These are phyloP conservation scores for Zophobas atratus DNA, from an alignment of 1,140 invertebrate species.

Conservation along the genomic window DNA sequence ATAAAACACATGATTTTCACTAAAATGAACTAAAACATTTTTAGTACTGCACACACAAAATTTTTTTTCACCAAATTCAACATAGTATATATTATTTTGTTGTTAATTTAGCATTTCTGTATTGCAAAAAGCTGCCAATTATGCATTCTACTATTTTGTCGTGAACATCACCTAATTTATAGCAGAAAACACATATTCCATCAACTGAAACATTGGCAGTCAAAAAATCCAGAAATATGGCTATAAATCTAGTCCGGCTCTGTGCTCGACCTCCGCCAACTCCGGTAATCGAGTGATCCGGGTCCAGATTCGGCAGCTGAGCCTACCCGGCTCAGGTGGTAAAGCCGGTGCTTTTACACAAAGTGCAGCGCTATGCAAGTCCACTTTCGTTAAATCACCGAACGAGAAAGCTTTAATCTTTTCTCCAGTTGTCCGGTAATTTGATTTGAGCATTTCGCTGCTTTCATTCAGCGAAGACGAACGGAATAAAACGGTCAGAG, in stretches of 20 bases:
- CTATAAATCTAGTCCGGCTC: not conserved
- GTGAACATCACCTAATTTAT: too few relatives aligned
- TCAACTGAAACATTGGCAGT: too few relatives aligned
- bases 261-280: conserved; percentile 18
- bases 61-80: too few relatives aligned
- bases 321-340: conserved; percentile 50
- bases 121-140: too few relatives aligned
- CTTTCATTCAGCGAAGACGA: not conserved
- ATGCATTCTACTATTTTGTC: too few relatives aligned
- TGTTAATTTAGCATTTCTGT: too few relatives aligned
- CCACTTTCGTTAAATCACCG: conserved; percentile 49
- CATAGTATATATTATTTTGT: too few relatives aligned
- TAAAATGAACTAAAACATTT: too few relatives aligned
- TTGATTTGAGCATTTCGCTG: conserved; percentile 34
- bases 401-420: conserved; percentile 53
- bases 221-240: not conserved
- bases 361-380: conserved; percentile 50
- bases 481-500: conserved; percentile 1
- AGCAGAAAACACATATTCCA: too few relatives aligned
- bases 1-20: too few relatives aligned
- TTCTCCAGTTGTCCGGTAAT: conserved; percentile 44
- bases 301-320: conserved; percentile 40
- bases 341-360: conserved; percentile 50
- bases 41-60: too few relatives aligned
- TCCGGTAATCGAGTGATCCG: conserved; percentile 39